Conservation (phyloP, 2,797 vertebrate genomes). For the Telmatherina bonti region DNA sequence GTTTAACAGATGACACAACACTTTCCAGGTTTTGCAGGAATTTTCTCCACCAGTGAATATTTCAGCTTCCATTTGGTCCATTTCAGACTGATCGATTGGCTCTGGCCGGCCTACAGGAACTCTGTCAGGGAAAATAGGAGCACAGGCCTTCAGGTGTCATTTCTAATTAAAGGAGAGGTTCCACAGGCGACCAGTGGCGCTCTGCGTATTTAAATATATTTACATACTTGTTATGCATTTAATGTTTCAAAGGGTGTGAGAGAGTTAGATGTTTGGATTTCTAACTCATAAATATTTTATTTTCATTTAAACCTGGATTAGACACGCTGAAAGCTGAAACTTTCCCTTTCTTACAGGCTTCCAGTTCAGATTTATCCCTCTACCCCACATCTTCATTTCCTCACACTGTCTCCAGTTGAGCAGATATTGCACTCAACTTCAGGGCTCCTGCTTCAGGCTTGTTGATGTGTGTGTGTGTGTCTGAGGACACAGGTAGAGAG, state of each 20-base stretch:
- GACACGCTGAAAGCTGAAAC: slow-evolving; percentile 1
- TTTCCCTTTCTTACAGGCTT: not conserved
- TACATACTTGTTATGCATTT: slow-evolving; percentile 37
- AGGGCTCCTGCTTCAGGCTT: slow-evolving; percentile 34
- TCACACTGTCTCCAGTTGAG: slow-evolving; percentile 12
- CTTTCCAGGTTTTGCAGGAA: slow-evolving; percentile 19
- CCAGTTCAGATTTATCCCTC: not conserved
- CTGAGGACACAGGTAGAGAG: slow-evolving; percentile 44
- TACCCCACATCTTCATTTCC: slow-evolving; percentile 3
- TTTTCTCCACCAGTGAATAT: slow-evolving; percentile 21
- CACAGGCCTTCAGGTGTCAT: slow-evolving; percentile 35
- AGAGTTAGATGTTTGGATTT: slow-evolving; percentile 21
- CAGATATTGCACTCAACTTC: slow-evolving; percentile 25
- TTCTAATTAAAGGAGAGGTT: slow-evolving; percentile 23
- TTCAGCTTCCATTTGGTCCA: slow-evolving; percentile 30
- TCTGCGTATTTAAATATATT: slow-evolving; percentile 48
- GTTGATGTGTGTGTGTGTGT: slow-evolving; percentile 48
- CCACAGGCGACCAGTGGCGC: not conserved
- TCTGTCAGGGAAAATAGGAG: slow-evolving; percentile 26
- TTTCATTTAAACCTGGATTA: slow-evolving; percentile 12
- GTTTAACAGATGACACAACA: not conserved
- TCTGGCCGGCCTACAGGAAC: slow-evolving; percentile 45
- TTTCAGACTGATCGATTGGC: slow-evolving; percentile 51
- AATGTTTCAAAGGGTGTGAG: slow-evolving; percentile 4
- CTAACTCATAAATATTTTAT: slow-evolving; percentile 20